Evolutionary conservation across 1,140 invertebrate genomes (phyloP).

Genomic region (Ooceraea biroi): DNA sequence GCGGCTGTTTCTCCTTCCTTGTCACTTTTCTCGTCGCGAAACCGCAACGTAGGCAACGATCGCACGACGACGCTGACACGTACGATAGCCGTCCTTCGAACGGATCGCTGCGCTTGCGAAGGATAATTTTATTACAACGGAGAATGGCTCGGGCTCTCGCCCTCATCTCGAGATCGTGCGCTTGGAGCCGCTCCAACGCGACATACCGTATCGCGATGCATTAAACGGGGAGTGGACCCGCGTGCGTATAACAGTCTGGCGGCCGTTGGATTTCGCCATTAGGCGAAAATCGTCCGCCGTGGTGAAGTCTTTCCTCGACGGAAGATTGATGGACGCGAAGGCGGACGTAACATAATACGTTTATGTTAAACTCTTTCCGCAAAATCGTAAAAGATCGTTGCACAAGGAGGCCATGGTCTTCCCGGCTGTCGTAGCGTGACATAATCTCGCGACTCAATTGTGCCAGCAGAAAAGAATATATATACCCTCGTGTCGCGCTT

Average conservation of each 20-base stretch:
- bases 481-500: background rate
- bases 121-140: conserved; percentile 50
- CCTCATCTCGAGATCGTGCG: background rate
- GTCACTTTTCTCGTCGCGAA: background rate
- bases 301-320: background rate
- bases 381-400: background rate
- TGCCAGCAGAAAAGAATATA: background rate
- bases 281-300: background rate
- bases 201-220: background rate
- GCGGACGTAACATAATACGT: background rate
- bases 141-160: background rate
- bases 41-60: conserved; percentile 34
- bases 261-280: background rate
- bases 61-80: conserved; percentile 22
- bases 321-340: background rate
- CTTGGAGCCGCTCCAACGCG: background rate
- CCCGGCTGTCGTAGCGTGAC: background rate
- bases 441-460: conserved; percentile 12
- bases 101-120: background rate
- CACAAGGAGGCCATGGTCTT: background rate
- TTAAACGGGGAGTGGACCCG: background rate
- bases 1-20: background rate
- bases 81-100: conserved; percentile 24
- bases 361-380: background rate
- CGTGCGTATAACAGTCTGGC: background rate